phyloP scores from a whole-genome alignment of 35 echinoderm and acorn worm species.

The Lytechinus pictus region DNA sequence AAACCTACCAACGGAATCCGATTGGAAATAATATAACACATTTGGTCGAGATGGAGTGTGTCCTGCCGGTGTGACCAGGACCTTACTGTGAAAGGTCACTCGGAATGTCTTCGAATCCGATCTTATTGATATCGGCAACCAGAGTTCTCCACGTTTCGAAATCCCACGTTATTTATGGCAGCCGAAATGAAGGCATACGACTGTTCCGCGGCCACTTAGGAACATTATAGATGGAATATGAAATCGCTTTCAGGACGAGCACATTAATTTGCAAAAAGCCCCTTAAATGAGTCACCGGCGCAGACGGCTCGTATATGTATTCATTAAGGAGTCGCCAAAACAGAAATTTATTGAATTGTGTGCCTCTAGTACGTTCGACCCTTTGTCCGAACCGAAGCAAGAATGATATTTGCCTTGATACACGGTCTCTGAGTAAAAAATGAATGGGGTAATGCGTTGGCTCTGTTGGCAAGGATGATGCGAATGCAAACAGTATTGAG shows the following conservation, averaged over 20 bases:
- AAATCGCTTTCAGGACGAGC: neutral
- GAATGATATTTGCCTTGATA: neutral
- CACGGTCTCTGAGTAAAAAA: neutral
- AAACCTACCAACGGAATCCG: too few species aligned
- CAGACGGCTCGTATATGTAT: neutral
- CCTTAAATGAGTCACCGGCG: neutral
- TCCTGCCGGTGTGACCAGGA: too few species aligned
- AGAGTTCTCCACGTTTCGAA: neutral
- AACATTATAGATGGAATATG: neutral
- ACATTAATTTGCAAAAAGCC: neutral
- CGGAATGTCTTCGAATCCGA: neutral
- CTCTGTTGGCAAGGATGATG: neutral
- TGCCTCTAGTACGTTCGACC: neutral
- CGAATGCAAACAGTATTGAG: neutral
- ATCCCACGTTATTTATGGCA: neutral
- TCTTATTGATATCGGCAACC: neutral
- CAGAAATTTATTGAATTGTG: conserved; percentile 1
- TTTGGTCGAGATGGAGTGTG: too few species aligned
- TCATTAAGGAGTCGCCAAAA: neutral
- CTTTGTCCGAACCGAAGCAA: neutral
- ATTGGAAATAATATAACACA: too few species aligned
- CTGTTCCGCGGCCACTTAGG: neutral
- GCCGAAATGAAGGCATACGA: neutral
- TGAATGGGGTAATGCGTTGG: neutral
- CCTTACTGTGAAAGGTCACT: neutral